Conservation (phyloP, 2,888 invertebrate genomes). For the Alloscopus bannaensis region DNA sequence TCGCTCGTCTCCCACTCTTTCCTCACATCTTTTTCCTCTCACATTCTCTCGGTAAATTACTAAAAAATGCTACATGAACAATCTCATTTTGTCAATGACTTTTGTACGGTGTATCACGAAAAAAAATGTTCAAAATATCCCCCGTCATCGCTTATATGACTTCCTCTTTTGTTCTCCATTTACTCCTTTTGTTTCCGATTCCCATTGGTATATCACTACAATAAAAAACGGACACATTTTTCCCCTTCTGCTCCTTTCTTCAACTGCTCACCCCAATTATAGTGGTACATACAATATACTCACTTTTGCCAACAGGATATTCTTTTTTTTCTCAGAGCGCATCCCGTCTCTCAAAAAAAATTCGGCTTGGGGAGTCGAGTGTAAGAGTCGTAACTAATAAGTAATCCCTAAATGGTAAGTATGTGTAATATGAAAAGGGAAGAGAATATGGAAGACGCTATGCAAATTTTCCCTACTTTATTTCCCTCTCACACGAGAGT, state of each 20-base stretch:
- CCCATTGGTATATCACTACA: constrained; percentile 28
- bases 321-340: neutral
- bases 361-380: constrained; percentile 25
- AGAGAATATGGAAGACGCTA: constrained; percentile 20
- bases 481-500: neutral
- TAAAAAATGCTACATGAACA: constrained; percentile 24
- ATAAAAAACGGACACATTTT: constrained; percentile 9
- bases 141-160: neutral
- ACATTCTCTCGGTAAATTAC: constrained; percentile 6
- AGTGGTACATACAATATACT: neutral
- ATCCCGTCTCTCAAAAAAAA: no score
- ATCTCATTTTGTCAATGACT: constrained; percentile 34
- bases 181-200: constrained; percentile 14
- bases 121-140: neutral
- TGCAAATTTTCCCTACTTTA: constrained; percentile 37
- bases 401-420: constrained; percentile 38
- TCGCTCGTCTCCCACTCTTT: neutral
- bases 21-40: neutral
- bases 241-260: neutral
- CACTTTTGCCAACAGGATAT: constrained; percentile 16
- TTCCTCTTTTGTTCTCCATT: neutral
- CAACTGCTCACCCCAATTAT: neutral
- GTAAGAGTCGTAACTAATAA: constrained; percentile 16
- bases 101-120: neutral
- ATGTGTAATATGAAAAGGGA: neutral